Evolutionary conservation across 2,797 vertebrate species (phyloP).

Genomic region (Trachops cirrhosus): DNA sequence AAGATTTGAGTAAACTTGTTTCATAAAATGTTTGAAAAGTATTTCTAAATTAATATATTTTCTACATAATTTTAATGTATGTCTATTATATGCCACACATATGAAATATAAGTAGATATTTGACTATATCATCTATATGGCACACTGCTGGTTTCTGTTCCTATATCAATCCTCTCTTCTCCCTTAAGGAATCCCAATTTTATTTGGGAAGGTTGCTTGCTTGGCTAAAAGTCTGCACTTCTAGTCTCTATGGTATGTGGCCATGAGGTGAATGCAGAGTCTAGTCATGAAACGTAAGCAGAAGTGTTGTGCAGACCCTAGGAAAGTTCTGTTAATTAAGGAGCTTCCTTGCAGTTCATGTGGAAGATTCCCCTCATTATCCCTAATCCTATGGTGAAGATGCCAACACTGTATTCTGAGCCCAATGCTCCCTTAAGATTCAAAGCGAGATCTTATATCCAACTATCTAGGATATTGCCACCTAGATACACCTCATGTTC

Average conservation of each 20-base stretch:
- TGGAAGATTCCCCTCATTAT: not conserved
- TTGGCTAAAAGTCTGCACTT: not conserved
- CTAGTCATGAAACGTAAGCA: not conserved
- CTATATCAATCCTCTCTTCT: not conserved
- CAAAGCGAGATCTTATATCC: not conserved
- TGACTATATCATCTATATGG: not conserved
- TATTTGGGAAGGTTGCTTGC: not conserved
- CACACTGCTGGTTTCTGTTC: not conserved
- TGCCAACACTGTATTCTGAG: not conserved
- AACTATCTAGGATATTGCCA: not conserved
- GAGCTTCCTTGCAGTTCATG: not conserved
- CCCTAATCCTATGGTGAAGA: not conserved
- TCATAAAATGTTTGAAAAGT: not conserved
- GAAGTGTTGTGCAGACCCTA: not conserved
- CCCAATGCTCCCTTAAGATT: not conserved
- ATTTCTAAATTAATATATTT: not conserved
- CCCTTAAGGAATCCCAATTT: not conserved
- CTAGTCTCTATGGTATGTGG: not conserved
- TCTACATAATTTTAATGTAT: not conserved
- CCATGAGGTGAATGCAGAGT: not conserved
- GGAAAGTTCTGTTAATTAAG: not conserved
- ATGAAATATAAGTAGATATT: not conserved
- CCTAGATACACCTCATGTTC: not conserved
- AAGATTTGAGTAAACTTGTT: slow-evolving; percentile 8
- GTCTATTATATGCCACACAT: not conserved